Evolutionary conservation across 2,797 vertebrate species (phyloP).

Genomic region (Sylvilagus floridanus): DNA sequence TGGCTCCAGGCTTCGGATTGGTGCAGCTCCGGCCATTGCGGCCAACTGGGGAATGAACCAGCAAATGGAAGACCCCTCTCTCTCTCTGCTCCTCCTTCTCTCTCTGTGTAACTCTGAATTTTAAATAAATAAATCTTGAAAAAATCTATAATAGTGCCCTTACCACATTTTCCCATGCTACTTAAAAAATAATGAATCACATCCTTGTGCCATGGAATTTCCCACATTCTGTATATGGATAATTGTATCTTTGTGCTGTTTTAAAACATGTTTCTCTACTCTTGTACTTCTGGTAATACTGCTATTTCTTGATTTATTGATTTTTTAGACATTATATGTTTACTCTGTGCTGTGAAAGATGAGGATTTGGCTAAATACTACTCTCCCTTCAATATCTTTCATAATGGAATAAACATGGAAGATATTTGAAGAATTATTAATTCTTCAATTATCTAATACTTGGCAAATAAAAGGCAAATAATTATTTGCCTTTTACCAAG

Average conservation of each 20-base stretch:
- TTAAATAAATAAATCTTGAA: not conserved
- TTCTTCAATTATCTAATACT: not conserved
- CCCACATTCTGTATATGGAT: conserved; percentile 21
- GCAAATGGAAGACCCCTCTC: too few species aligned
- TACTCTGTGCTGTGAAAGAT: conserved; percentile 6
- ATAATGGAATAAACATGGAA: conserved; percentile 2
- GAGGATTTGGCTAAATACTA: not conserved
- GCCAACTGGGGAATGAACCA: too few species aligned
- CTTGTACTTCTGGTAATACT: not conserved
- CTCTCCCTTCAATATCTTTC: conserved; percentile 44
- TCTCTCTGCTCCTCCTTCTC: not conserved
- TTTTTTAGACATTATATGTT: conserved; percentile 29
- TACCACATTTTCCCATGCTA: not conserved
- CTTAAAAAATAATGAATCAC: not conserved
- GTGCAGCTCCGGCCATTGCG: too few species aligned
- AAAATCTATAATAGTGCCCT: not conserved
- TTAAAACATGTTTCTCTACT: conserved; percentile 17
- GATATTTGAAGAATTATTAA: conserved; percentile 34
- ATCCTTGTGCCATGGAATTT: conserved; percentile 21
- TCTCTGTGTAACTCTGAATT: not conserved
- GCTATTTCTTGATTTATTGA: not conserved
- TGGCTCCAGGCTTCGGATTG: too few species aligned
- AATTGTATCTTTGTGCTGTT: not conserved
- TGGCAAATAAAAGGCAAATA: not conserved
- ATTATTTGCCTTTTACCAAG: conserved; percentile 49